Conservation (phyloP, 1,140 invertebrate species). For the Trachymyrmex septentrionalis region DNA sequence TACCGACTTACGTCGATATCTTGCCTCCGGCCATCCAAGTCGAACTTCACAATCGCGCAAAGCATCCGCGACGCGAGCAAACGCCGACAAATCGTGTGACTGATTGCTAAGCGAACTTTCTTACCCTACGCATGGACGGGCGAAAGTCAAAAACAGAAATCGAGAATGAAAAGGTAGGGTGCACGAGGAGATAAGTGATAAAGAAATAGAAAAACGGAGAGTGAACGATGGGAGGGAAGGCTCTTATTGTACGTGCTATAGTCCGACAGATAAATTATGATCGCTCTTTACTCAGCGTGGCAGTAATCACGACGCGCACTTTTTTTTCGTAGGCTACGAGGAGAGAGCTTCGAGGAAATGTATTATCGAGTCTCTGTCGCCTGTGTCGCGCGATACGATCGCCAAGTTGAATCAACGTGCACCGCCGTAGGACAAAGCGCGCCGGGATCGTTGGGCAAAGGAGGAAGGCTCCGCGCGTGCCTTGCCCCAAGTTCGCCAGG, state of each 20-base stretch:
- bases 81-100: neutral
- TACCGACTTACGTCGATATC: conserved; percentile 70
- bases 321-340: conserved; percentile 23
- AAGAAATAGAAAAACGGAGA: neutral
- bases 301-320: conserved; percentile 4
- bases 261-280: conserved; percentile 9
- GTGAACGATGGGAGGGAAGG: neutral
- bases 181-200: neutral
- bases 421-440: conserved; percentile 1
- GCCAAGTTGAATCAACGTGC: neutral
- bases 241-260: neutral
- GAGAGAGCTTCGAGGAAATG: conserved; percentile 27
- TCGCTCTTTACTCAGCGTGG: neutral
- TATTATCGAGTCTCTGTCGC: conserved; percentile 37
- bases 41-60: conserved; percentile 1
- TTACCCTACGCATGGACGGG: neutral
- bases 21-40: conserved; percentile 40
- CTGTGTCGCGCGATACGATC: conserved; percentile 41
- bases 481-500: conserved; percentile 48
- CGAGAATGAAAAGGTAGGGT: neutral
- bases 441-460: conserved; percentile 18
- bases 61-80: conserved; percentile 5
- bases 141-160: neutral
- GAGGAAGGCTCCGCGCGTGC: conserved; percentile 34
- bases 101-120: conserved; percentile 13